Evolutionary conservation across 2,888 invertebrate species (phyloP), one percentile per base, ranked within the genome.

Genomic region (Cephus rjabovi): DNA sequence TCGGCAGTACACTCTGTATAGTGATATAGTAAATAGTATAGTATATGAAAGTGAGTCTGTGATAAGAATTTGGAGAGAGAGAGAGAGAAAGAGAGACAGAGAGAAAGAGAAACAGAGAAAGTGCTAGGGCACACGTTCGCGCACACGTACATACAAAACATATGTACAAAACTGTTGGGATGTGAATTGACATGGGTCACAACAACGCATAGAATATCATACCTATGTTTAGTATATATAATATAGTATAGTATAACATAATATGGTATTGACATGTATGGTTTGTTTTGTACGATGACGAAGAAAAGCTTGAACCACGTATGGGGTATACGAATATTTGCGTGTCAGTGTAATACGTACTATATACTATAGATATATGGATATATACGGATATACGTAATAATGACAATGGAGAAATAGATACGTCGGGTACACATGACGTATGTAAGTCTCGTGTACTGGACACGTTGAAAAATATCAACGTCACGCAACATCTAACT

Each of bases 161-260:
- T 90, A 89, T 89, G 88, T 90, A 90, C 88, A 91, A 91, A 91
- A 90, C 86, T 90, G 87, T 89, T 89, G 93, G 93, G 93, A 92
- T 90, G 93, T 93, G 93, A 93, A 92, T 92, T 92, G 92, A 94
- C 95, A 95, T 94, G 95, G 96, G 96, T 96, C 96, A 96, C 96
- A 96, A 96, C 95, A 96, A 94, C 95, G 96, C 95, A 93, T 86
- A 87, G 86, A 86, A 81, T 83, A 86, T 86, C 80, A 85, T 87
- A 84, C 86, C 79, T 83, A 85, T 68, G 15, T 74, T 31, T 33
- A 73, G 68, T 78, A 30, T 71, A 76, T 23, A 77, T 34, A 82
- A 83, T 81, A 83, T 79, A 31, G 70, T 70, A 40, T 40, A 40
- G 40, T 40, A 40, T 40, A 40, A 12, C 12, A 37, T 37, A 37